Conservation (phyloP, 1,140 invertebrate species). For the Penaeus vannamei region DNA sequence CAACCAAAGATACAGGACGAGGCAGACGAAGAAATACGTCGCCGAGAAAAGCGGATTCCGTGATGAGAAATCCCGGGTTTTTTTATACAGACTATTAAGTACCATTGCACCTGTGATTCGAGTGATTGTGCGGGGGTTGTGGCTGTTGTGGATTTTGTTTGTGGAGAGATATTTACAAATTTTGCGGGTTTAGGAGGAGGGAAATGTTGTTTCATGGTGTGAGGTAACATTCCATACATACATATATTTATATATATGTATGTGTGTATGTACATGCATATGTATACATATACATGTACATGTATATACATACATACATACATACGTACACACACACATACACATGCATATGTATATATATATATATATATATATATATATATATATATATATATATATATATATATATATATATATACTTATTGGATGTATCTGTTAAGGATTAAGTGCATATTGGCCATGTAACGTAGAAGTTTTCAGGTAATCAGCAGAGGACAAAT, state of each 20-base stretch:
- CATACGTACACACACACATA: constrained; percentile 14
- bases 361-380: constrained; percentile 33
- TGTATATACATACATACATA: constrained; percentile 34
- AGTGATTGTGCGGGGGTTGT: no score
- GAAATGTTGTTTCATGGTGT: no score
- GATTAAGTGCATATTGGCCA: neutral
- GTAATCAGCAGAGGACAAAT: neutral
- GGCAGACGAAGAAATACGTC: no score
- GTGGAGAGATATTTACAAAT: no score
- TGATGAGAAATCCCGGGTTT: no score
- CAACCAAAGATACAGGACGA: no score
- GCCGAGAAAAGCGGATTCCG: no score
- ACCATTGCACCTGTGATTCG: no score
- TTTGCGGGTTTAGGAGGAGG: no score
- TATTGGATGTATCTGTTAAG: neutral
- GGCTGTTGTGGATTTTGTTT: no score
- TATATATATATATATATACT: constrained; percentile 18
- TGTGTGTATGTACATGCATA: neutral
- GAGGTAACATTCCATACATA: neutral
- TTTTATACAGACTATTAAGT: no score
- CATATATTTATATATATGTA: no score
- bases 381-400: constrained; percentile 30
- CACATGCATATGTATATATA: constrained; percentile 29
- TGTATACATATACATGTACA: neutral
- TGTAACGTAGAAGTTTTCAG: neutral